Evolutionary conservation across 2,888 invertebrate genomes (phyloP), one percentile per base, ranked within the genome.

Genomic region (Axea sp.): DNA sequence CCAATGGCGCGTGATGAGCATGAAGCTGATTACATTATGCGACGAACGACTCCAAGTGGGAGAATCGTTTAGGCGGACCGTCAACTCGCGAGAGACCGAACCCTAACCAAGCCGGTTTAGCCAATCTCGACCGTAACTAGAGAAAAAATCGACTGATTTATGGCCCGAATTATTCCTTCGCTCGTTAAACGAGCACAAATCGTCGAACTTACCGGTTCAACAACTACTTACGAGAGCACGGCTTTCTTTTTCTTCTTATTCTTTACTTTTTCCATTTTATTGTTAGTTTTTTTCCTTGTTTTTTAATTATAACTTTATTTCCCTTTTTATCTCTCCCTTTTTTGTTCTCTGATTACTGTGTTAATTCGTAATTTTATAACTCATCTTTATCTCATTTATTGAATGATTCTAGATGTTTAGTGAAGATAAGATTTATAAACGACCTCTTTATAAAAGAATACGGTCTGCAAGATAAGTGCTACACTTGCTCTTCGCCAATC

Each of bases 1-100:
- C 73, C 73, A 73, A 69, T 73, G 73, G 79, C 73, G 79, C 79
- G 79, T 80, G 79, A 80, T 76, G 77, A 76, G 79, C 79, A 80
- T 80, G 74, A 74, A 55, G 57, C 76, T 59, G 72, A 72, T 76
- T 77, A 76, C 77, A 78, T 79, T 77, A 77, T 75, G 67, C 51
- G 73, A 33, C 68, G 39, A 9, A 33, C 57, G 64, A 65, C 30
- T 37, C 59, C 60, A 62, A 55, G 69, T 59, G 75, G 73, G 73
- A 71, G 49, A 60, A 73, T 55, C 68, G 73, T 74, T 74, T 71
- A 69, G 59, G 67, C 73, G 67, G 53, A 19, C 67, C 67, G 67
- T 67, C 65, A 57, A 17, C 49, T 60, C 53, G 60, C 60, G 57
- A 35, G 30, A 39, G 55, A 22, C 43, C 45, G n/a, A 37, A 3